Conservation (phyloP, 1,140 invertebrate species). For the Hylyphantes graminicola region DNA sequence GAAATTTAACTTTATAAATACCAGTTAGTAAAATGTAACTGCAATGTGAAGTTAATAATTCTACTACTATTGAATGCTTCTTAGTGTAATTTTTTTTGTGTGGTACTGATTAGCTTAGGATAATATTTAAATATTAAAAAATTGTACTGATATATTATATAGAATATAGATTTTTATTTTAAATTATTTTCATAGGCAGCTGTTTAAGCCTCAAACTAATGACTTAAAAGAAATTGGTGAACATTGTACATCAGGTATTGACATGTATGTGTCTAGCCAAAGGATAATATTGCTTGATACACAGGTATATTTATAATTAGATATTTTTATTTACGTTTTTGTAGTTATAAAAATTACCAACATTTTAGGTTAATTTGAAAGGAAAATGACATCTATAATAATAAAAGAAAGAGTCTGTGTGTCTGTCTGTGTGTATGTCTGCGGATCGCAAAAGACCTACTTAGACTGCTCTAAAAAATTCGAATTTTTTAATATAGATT, state of each 20-base stretch:
- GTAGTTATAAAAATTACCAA: too few relatives aligned
- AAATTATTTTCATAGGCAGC: slow-evolving; percentile 61
- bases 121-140: slow-evolving; percentile 20
- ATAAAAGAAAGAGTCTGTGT: too few relatives aligned
- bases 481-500: too few relatives aligned
- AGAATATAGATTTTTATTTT: slow-evolving; percentile 5
- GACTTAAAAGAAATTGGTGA: slow-evolving; percentile 71
- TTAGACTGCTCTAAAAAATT: too few relatives aligned
- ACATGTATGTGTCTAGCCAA: slow-evolving; percentile 75
- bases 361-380: too few relatives aligned
- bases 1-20: background rate
- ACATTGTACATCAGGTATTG: slow-evolving; percentile 75
- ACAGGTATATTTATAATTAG: slow-evolving; percentile 66
- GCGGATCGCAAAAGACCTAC: too few relatives aligned
- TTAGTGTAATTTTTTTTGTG: too few relatives aligned
- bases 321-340: background rate
- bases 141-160: background rate
- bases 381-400: too few relatives aligned
- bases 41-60: background rate
- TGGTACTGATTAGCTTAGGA: too few relatives aligned
- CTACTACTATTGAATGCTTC: background rate
- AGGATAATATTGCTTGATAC: slow-evolving; percentile 75
- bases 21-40: too few relatives aligned
- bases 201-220: slow-evolving; percentile 71
- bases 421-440: too few relatives aligned